Evolutionary conservation across 2,113 vertebrate species (phyloP), one percentile per base, ranked within the genome.

Genomic region (Oncorhynchus gorbuscha): DNA sequence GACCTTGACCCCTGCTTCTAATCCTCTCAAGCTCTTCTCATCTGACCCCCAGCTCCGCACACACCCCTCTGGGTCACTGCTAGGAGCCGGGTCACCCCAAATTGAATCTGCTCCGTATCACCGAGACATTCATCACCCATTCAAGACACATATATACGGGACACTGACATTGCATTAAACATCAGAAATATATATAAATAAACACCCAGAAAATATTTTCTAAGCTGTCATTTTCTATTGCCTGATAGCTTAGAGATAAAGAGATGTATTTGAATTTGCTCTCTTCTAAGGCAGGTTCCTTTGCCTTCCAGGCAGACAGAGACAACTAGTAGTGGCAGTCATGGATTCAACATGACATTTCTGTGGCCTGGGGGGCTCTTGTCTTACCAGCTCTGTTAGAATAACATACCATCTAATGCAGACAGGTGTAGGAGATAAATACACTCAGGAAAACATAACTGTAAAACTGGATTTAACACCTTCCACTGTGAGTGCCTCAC

Each of bases 91-190:
- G 67, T 35, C 67, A 45, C 2, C 67, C 14, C 2, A 69, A 16
- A 69, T 69, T 69, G 67, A 69, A 45, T 69, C 12, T 11, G 14
- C 67, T 69, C 67, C 32, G 32, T 39, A 69, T 69, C 67, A 39
- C 30, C 5, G 67, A 39, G 3, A 69, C 67, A 69, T 69, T 35
- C 35, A 69, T 69, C 67, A 35, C 18, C 67, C 67, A 69, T 69
- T 69, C 30, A 69, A 28, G 14, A 32, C 30, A 32, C n/a, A 13
- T 16, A 45, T 3, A 39, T 45, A 45, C 9, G 9, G 12, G 18
- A 39, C 32, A 18, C 13, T 67, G 65, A 69, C 30, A 69, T 24
- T 39, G n/a, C 24, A 9, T 14, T 28, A 28, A 69, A 26, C 18
- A 69, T 69, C 32, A 39, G 28, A 28, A 28, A 28, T 28, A 28